Base-by-base conservation (phyloP, 2,888 invertebrate genomes). In the Erebia ligea region DNA sequence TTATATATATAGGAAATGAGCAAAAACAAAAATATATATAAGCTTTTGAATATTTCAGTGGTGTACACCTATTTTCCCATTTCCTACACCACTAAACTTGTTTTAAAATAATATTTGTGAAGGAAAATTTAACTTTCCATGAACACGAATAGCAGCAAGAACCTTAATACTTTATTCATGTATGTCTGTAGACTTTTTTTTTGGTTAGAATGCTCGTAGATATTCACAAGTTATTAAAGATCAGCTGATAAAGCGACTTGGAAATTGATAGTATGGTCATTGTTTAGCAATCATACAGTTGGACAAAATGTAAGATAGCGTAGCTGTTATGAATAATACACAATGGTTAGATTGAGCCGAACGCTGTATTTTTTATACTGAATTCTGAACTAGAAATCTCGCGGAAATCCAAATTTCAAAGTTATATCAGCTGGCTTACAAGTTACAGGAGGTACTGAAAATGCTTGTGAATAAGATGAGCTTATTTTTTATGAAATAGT, bases 161-260 rank as follows among this genome's bases (percentile, higher is more conserved):
- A 61, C 45, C 19, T 13, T 45, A 15, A 48, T 21, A 21, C 8
- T 34, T 17, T 54, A 64, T 64, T 54, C 19, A 40, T 54, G 34
- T 54, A 52, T 64, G 34, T 54, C 54, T 52, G 40, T 11, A 17
- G 17, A 13, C 11, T 54, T 34, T 25, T 64, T 64, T 52, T 52
- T 64, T 54, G 34, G 34, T 11, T 64, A 54, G 17, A 54, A 54
- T 52, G 34, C 19, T 45, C 61, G 58, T 62, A 45, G 19, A 62
- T 62, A 62, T 40, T 64, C 64, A 64, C 42, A 67, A 57, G 66
- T 57, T 67, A 67, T 67, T 67, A 57, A 57, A 67, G 66, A 67
- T 67, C 66, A 67, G 66, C 66, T 67, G 66, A 67, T 57, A 67
- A 67, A 67, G 67, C 67, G 45, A 45, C 67, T 67, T 34, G 58